Conservation (phyloP, 2,888 invertebrate genomes). For the Lumbricus terrestris region DNA sequence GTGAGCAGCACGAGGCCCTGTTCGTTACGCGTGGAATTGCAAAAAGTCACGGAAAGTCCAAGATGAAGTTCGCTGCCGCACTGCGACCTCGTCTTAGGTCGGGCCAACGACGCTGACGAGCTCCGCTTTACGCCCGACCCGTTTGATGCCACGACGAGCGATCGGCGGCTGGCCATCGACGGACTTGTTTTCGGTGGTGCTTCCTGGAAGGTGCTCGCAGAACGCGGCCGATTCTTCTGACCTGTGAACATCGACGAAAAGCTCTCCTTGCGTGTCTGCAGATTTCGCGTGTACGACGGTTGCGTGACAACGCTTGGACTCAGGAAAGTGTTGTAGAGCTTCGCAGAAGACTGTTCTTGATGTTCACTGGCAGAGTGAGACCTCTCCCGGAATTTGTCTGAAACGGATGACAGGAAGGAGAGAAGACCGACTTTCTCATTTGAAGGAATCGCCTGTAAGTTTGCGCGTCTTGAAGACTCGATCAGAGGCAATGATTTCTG, state of each 20-base stretch:
- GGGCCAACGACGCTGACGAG: neutral
- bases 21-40: neutral
- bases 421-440: neutral
- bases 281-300: neutral
- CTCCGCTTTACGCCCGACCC: neutral
- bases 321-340: neutral
- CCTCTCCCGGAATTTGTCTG: neutral
- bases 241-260: neutral
- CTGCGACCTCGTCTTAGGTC: neutral
- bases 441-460: neutral
- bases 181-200: neutral
- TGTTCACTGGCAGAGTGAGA: slow-evolving; percentile 10
- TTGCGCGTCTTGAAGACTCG: neutral
- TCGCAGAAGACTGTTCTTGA: neutral
- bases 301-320: neutral
- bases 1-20: neutral
- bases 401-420: neutral
- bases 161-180: neutral
- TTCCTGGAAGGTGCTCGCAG: slow-evolving; percentile 11
- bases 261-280: neutral
- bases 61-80: slow-evolving; percentile 22
- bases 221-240: neutral
- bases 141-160: neutral
- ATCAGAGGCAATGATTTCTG: slow-evolving; percentile 9
- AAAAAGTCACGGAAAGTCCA: slow-evolving; percentile 23